Evolutionary conservation across 1,140 invertebrate species (phyloP).

Genomic region (Dufourea novaeangliae): DNA sequence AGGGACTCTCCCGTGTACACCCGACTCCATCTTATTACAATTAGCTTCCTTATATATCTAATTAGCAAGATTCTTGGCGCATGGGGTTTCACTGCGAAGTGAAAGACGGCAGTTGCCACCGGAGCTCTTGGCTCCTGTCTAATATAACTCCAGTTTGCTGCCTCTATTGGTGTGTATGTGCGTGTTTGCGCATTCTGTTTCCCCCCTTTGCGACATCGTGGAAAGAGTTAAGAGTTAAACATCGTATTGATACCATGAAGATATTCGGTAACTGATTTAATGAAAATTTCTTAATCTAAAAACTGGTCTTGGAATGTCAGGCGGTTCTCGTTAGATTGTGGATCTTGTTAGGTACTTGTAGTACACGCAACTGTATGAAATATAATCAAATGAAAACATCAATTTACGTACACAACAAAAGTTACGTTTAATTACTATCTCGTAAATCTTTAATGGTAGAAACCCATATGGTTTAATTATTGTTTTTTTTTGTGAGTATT

Average conservation of each 20-base stretch:
- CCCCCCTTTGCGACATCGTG: constrained; percentile 11
- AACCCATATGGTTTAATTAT: too few relatives aligned
- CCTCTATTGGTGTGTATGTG: constrained; percentile 40
- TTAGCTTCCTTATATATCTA: constrained; percentile 79
- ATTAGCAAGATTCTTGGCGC: constrained; percentile 77
- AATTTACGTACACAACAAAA: too few relatives aligned
- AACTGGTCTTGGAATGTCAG: too few relatives aligned
- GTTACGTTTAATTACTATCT: too few relatives aligned
- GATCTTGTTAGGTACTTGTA: too few relatives aligned
- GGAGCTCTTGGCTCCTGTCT: constrained; percentile 73
- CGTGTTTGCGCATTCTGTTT: constrained; percentile 36
- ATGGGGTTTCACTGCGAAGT: constrained; percentile 72
- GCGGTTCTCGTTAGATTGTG: too few relatives aligned
- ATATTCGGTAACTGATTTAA: background rate
- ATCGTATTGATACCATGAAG: background rate
- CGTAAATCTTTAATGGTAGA: too few relatives aligned
- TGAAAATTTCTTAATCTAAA: too few relatives aligned
- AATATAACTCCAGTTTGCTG: constrained; percentile 68
- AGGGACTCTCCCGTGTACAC: constrained; percentile 67
- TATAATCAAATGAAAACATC: too few relatives aligned
- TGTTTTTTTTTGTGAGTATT: too few relatives aligned
- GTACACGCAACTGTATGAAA: too few relatives aligned
- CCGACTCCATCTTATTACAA: constrained; percentile 79
- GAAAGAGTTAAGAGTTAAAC: background rate
- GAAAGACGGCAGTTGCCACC: constrained; percentile 77